Percentiles rank a stretch among this genome's conserved stretches.
Conservation (phyloP, 2,113 vertebrate species). For the Lucifuga dentata region DNA sequence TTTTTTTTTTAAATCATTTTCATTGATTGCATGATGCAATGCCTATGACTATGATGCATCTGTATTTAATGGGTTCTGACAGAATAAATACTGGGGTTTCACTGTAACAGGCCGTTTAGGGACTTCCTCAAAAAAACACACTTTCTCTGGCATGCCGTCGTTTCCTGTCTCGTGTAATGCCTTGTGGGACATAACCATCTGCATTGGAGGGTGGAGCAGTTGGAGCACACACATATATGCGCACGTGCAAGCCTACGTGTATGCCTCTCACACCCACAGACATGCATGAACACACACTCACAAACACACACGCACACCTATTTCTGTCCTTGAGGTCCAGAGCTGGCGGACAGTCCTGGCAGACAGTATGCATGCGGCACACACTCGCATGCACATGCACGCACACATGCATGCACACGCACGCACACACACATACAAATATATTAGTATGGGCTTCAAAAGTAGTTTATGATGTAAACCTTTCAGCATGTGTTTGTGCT, state of each 20-base stretch:
- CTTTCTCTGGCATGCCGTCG: constrained; percentile 51
- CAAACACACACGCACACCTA: constrained; percentile 27
- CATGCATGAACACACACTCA: constrained; percentile 29
- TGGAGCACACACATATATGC: constrained; percentile 15
- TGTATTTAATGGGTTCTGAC: constrained; percentile 46
- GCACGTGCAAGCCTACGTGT: constrained; percentile 49
- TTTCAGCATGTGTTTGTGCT: constrained; percentile 45
- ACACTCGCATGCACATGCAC: constrained; percentile 12
- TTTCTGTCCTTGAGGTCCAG: constrained; percentile 39
- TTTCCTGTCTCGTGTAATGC: constrained; percentile 75
- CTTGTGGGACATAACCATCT: constrained; percentile 65
- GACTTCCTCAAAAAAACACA: constrained; percentile 62
- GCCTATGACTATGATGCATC: constrained; percentile 51
- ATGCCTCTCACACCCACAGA: constrained; percentile 41
- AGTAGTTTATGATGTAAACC: constrained; percentile 8
- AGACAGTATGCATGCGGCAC: constrained; percentile 15
- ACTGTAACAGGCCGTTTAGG: constrained; percentile 44
- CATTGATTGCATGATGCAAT: constrained; percentile 20
- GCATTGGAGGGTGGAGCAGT: constrained; percentile 46
- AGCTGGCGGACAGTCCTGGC: constrained; percentile 44
- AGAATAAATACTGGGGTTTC: constrained; percentile 32
- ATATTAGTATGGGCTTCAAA: constrained; percentile 47
- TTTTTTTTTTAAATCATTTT: neutral
- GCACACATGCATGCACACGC: constrained; percentile 16
- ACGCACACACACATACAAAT: constrained; percentile 43